phyloP scores from a whole-genome alignment of 2,113 vertebrate genomes.

The Cyphomyrus plagiostoma region DNA sequence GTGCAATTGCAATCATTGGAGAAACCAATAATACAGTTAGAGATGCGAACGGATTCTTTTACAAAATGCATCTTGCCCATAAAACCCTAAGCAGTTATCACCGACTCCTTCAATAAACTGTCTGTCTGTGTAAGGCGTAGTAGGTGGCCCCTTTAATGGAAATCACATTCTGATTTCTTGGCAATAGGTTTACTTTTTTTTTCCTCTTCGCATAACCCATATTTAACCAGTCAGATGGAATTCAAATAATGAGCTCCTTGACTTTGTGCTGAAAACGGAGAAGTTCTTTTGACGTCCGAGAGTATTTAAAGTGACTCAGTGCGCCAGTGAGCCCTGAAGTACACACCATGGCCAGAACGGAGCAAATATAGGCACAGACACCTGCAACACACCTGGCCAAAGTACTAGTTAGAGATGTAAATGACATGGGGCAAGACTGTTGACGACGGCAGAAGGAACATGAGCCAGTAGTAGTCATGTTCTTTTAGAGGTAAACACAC shows the following conservation, averaged over 20 bases:
- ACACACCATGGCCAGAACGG: background rate
- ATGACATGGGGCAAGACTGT: background rate
- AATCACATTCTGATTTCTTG: slow-evolving; percentile 24
- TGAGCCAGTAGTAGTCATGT: background rate
- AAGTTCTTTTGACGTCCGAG: slow-evolving; percentile 7
- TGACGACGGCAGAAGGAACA: background rate
- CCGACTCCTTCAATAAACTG: slow-evolving; percentile 11
- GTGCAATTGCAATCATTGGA: background rate
- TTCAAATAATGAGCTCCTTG: slow-evolving; percentile 20
- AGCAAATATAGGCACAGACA: background rate
- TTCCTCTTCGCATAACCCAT: slow-evolving; percentile 13
- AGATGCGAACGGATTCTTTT: slow-evolving; percentile 17
- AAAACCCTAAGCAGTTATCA: slow-evolving; percentile 5
- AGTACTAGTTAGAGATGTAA: background rate
- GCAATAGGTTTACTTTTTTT: slow-evolving; percentile 1
- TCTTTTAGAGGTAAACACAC: background rate
- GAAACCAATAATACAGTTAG: background rate
- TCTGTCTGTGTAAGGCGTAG: background rate
- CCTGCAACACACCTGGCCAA: background rate
- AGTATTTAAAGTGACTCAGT: background rate
- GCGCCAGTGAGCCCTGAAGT: background rate
- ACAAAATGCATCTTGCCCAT: slow-evolving; percentile 34
- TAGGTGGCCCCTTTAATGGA: slow-evolving; percentile 24
- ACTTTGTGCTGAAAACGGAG: background rate
- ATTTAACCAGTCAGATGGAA: slow-evolving; percentile 23